Evolutionary conservation across 2,797 vertebrate species (phyloP).

Genomic region (Oceanodroma leucorhoa): DNA sequence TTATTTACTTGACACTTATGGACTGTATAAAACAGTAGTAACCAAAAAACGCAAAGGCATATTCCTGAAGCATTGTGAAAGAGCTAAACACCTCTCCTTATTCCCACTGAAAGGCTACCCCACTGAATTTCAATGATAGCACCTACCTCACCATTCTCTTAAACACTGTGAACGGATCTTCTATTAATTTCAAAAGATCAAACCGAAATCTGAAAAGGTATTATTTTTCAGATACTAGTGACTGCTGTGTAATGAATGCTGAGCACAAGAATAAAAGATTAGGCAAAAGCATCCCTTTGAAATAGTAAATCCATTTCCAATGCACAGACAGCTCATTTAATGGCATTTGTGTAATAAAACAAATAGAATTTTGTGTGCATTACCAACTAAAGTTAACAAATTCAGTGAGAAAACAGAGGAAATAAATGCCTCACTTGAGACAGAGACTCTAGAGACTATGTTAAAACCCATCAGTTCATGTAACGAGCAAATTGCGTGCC

Average conservation of each 20-base stretch:
- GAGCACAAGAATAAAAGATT: background rate
- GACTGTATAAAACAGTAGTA: background rate
- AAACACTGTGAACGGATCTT: background rate
- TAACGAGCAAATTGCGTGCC: background rate
- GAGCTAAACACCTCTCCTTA: background rate
- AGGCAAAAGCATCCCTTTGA: background rate
- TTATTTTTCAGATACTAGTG: background rate
- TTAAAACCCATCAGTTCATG: background rate
- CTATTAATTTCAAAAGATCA: background rate
- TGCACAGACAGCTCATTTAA: background rate
- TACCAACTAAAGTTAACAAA: background rate
- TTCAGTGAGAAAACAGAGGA: background rate
- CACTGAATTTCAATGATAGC: background rate
- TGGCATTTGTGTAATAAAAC: background rate
- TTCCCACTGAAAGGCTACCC: background rate
- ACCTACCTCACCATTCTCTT: background rate
- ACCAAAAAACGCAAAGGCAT: background rate
- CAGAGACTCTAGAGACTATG: background rate
- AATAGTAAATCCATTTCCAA: background rate
- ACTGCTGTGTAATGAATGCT: background rate
- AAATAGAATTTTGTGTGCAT: background rate
- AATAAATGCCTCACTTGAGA: background rate
- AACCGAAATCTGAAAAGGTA: background rate
- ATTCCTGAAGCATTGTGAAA: background rate
- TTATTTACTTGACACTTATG: background rate